These are phyloP conservation scores for Amiota communis DNA, from an alignment of 2,888 invertebrate species.

Conservation along the genomic window DNA sequence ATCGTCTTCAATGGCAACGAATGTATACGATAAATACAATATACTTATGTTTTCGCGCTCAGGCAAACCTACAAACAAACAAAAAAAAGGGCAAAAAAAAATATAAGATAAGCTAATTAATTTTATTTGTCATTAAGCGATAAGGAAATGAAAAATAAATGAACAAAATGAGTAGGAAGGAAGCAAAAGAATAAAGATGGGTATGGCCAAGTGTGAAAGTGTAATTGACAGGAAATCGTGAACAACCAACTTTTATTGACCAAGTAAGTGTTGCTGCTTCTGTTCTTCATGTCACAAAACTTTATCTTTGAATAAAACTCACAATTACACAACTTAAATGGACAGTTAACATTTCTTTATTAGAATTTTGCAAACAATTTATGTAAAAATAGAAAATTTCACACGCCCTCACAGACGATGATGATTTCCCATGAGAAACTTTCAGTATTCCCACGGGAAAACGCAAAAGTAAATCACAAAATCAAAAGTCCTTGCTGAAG, in stretches of 20 bases:
- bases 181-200: background rate
- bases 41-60: conserved; percentile 13
- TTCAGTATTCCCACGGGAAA: conserved; percentile 60
- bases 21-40: conserved; percentile 3
- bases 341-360: no score
- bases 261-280: background rate
- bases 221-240: conserved; percentile 22
- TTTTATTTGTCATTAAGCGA: conserved; percentile 16
- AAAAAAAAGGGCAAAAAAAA: no score
- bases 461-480: conserved; percentile 19
- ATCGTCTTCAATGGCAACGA: conserved; percentile 8
- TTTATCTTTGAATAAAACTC: no score
- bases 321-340: no score
- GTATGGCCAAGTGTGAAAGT: background rate
- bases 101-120: conserved; percentile 22
- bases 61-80: background rate
- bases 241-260: background rate
- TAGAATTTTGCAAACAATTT: no score
- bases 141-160: background rate
- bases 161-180: background rate
- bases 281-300: no score
- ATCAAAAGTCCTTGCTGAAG: conserved; percentile 33
- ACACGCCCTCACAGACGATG: conserved; percentile 5
- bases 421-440: conserved; percentile 25
- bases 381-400: background rate